Evolutionary conservation across 1,140 invertebrate genomes (phyloP), one percentile per base, ranked within the genome.

Genomic region (Drosophila kanapiae): DNA sequence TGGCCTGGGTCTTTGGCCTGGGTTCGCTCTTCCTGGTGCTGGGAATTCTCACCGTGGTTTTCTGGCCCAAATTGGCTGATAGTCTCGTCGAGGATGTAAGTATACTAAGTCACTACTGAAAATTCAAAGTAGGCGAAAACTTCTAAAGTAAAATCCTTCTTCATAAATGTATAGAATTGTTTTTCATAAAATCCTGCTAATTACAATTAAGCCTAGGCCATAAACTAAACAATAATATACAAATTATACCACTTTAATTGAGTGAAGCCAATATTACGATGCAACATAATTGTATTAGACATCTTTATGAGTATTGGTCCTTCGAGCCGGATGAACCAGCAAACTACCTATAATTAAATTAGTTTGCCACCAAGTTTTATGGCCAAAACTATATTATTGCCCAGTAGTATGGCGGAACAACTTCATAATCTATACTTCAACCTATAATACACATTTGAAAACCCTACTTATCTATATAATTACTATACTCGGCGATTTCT

Each of bases 1-100:
- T 92, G 45, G 69, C 59, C 49, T 92, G 91, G 91, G 91, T 92
- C 54, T 92, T 91, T 75, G 91, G 91, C 48, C 64, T 76, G 27
- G 91, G 91, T 1, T 75, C 80, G 6, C 37, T 92, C 0, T 83
- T 91, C 14, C 7, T 69, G 8, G 31, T 80, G 2, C 53, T 92
- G 18, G 91, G 91, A 18, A 56, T 87, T 14, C 59, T 87, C 1
- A 14, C 76, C 1, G 74, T 91, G 3, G 54, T 87, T 38, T 67
- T 92, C 31, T 92, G 91, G 91, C 87, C 91, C 10, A 23, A 49
- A 4, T 57, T 88, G 40, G 71, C 90, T 0, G 74, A 86, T 13
- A 68, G 59, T 16, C 67, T 92, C 0, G 76, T 92, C 7, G 68
- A 80, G 45, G 77, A 85, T 69, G 91, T 92, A 37, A 91, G 85